phyloP scores from a whole-genome alignment of 2,797 vertebrate species.

The Leuciscus waleckii region DNA sequence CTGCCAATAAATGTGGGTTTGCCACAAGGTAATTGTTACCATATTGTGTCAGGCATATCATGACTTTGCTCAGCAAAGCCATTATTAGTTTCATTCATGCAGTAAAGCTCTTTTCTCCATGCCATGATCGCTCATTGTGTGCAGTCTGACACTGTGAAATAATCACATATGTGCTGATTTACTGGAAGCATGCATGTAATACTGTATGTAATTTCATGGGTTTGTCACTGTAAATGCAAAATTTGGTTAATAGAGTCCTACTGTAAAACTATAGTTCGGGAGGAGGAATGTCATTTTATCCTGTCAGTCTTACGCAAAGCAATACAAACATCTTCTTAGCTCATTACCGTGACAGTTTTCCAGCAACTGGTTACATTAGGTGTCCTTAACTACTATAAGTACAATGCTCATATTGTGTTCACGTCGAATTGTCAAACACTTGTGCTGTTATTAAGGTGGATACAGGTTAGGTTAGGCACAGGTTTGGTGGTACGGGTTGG shows the following conservation, averaged over 20 bases:
- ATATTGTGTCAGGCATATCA: constrained; percentile 68
- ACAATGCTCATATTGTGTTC: too few species aligned
- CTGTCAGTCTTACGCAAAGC: neutral
- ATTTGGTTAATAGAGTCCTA: neutral
- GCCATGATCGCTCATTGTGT: constrained; percentile 17
- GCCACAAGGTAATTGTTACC: constrained; percentile 79
- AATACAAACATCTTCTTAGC: neutral
- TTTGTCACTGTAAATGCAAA: constrained; percentile 41
- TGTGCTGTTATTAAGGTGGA: too few species aligned
- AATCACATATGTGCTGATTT: constrained; percentile 15
- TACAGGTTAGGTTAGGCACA: too few species aligned
- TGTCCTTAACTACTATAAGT: too few species aligned
- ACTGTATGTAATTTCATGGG: constrained; percentile 32
- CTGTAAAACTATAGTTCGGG: too few species aligned
- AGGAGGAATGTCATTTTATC: neutral
- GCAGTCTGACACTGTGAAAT: constrained; percentile 27
- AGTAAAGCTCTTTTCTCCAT: constrained; percentile 6
- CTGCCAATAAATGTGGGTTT: constrained; percentile 72
- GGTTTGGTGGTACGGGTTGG: too few species aligned
- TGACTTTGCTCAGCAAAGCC: constrained; percentile 54
- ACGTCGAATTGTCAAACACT: too few species aligned
- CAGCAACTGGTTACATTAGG: too few species aligned
- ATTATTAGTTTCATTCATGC: constrained; percentile 53
- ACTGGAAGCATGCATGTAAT: constrained; percentile 21
- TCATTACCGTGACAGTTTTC: neutral